Evolutionary conservation across 2,797 vertebrate genomes (phyloP).

Genomic region (Arnoldichthys spilopterus): DNA sequence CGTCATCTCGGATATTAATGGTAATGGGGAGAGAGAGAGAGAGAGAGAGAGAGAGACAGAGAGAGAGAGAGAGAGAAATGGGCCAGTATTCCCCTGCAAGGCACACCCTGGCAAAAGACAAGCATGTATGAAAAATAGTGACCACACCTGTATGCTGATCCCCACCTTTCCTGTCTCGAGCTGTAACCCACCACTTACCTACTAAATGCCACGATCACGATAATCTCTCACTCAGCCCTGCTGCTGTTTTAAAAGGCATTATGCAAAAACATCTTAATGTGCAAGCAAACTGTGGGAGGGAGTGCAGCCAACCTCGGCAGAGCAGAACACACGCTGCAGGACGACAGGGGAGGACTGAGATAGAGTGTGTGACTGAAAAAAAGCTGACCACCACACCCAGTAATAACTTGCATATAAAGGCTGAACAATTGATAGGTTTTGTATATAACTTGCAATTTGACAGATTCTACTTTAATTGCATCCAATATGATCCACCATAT

Average conservation of each 20-base stretch:
- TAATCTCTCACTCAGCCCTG: constrained; percentile 5
- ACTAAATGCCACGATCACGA: constrained; percentile 35
- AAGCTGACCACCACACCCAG: neutral
- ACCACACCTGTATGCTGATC: constrained; percentile 33
- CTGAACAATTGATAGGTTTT: no score
- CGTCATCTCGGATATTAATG: constrained; percentile 48
- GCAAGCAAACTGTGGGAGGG: constrained; percentile 1
- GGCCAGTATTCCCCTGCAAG: no score
- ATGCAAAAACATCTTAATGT: constrained; percentile 17
- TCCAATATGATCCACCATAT: no score
- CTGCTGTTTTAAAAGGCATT: constrained; percentile 9
- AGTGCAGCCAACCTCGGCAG: neutral
- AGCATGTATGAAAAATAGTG: constrained; percentile 31
- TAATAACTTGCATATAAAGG: no score
- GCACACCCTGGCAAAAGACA: no score
- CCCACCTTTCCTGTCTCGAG: constrained; percentile 10
- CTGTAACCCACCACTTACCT: constrained; percentile 12
- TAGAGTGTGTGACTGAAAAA: neutral
- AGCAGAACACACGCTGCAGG: constrained; percentile 2
- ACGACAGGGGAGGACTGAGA: neutral
- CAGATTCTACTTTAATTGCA: no score
- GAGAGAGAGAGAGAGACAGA: neutral
- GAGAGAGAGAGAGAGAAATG: constrained; percentile 21
- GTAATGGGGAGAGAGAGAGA: constrained; percentile 63
- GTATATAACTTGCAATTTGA: no score